Evolutionary conservation across 2,888 invertebrate genomes (phyloP).

Genomic region (Scaptomyza caliginosa): DNA sequence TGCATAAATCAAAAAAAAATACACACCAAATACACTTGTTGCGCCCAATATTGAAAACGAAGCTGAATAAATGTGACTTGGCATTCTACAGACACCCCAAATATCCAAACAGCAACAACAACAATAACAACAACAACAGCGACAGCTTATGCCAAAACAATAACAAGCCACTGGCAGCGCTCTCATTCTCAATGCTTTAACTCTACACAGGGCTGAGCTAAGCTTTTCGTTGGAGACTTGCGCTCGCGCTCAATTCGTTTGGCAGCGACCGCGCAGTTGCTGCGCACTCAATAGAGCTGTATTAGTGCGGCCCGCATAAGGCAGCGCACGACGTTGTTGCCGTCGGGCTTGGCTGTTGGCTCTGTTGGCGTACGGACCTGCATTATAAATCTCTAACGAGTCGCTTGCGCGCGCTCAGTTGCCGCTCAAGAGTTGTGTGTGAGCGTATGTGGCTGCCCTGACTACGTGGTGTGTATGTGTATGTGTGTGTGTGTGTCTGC

Average conservation of each 20-base stretch:
- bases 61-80: conserved; percentile 67
- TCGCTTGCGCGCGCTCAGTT: conserved; percentile 68
- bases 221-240: conserved; percentile 70
- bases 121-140: conserved; percentile 11
- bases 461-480: conserved; percentile 13
- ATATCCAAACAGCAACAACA: conserved; percentile 21
- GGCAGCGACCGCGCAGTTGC: conserved; percentile 43
- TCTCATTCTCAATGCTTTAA: conserved; percentile 41
- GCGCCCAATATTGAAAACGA: conserved; percentile 71
- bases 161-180: conserved; percentile 46
- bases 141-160: conserved; percentile 50
- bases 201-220: conserved; percentile 64
- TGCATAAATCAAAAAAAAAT: conserved; percentile 76
- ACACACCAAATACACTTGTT: conserved; percentile 72
- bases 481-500: conserved; percentile 17
- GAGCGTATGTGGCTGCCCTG: conserved; percentile 52
- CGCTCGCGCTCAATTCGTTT: conserved; percentile 21
- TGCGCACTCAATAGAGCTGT: conserved; percentile 30
- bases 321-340: conserved; percentile 38
- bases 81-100: conserved; percentile 62
- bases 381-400: conserved; percentile 70
- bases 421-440: conserved; percentile 57
- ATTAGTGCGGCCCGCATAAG: conserved; percentile 50
- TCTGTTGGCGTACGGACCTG: conserved; percentile 40
- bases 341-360: conserved; percentile 51